Conservation (phyloP, 2,797 vertebrate species). For the Kryptopterus vitreolus region DNA sequence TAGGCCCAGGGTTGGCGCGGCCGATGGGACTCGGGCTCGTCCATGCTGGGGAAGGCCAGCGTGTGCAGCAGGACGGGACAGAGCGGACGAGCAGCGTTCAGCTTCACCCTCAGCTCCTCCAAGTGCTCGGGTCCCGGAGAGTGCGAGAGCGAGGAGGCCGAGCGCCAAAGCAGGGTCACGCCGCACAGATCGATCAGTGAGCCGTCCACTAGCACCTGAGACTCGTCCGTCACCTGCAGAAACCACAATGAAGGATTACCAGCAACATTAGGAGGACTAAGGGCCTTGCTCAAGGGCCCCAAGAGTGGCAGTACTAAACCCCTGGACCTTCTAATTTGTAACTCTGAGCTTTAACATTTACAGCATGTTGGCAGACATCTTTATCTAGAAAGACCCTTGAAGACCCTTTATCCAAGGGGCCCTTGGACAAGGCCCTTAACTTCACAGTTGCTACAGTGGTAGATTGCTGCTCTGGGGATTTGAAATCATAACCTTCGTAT, state of each 20-base stretch:
- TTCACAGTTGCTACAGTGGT: no score
- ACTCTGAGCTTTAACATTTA: no score
- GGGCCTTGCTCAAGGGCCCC: no score
- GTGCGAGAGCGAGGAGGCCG: slow-evolving; percentile 83
- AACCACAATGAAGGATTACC: background rate
- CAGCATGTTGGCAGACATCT: no score
- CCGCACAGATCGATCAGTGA: slow-evolving; percentile 93
- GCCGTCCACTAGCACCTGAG: slow-evolving; percentile 88
- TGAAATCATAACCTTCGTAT: no score
- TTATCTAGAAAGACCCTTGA: no score
- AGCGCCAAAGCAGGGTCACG: slow-evolving; percentile 92
- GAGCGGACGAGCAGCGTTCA: slow-evolving; percentile 90
- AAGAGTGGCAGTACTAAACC: no score
- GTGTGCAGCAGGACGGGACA: slow-evolving; percentile 94
- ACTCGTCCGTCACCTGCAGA: slow-evolving; percentile 84
- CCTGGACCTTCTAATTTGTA: no score
- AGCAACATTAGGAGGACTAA: no score
- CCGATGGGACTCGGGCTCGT: slow-evolving; percentile 77
- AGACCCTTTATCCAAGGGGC: no score
- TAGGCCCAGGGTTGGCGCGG: slow-evolving; percentile 88
- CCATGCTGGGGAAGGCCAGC: slow-evolving; percentile 90
- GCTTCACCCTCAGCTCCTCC: slow-evolving; percentile 88
- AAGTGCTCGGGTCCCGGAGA: slow-evolving; percentile 88
- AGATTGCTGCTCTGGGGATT: no score
- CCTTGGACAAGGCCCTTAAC: no score